Base-by-base conservation (phyloP, 2,888 invertebrate species). In the Geophilus truncorum region DNA sequence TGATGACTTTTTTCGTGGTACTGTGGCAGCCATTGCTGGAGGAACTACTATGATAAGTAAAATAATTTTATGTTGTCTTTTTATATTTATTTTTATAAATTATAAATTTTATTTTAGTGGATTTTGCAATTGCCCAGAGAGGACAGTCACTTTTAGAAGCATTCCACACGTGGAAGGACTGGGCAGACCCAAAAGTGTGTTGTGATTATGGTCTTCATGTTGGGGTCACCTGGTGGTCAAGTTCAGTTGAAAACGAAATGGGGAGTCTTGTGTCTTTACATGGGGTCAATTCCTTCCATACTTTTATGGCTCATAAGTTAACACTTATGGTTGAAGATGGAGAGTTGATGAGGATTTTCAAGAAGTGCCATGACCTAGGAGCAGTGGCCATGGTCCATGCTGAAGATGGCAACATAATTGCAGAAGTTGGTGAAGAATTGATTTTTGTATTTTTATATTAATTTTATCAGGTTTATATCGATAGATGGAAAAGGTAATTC, bases 1-100 rank as follows among this genome's bases (percentile, higher is more conserved):
- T 7, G 98, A 99, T 88, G 97, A 98, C 88, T 99, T 98, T 89
- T 98, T 98, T 87, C 92, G 93, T 86, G 99, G 99, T 80, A 98
- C 98, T 62, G 93, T 93, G 86, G 98, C 98, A 0, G 98, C 98
- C 0, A 90, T 99, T 3, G 97, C 98, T 82, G 99, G 99, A 51
- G 98, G 98, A 80, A 99, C 98, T 70, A 99, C 99, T 9, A 98
- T 95, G 91, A 93, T 98, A 85, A 78, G 78, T 45, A 18, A 78
- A 36, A 18, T 7, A 78, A 21, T 10, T 7, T n/a, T 1, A 40
- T 78, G 9, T 34, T 78, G 25, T 1, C 15, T 21, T 18, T 34
- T 3, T 25, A 18, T 45, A 78, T 78, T 18, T 45, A 18, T 77
- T 30, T 1, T 2, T 18, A 7, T 2, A 6, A 34, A 30, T 80